phyloP scores from a whole-genome alignment of 1,140 invertebrate species.

The Phthorimaea operculella region DNA sequence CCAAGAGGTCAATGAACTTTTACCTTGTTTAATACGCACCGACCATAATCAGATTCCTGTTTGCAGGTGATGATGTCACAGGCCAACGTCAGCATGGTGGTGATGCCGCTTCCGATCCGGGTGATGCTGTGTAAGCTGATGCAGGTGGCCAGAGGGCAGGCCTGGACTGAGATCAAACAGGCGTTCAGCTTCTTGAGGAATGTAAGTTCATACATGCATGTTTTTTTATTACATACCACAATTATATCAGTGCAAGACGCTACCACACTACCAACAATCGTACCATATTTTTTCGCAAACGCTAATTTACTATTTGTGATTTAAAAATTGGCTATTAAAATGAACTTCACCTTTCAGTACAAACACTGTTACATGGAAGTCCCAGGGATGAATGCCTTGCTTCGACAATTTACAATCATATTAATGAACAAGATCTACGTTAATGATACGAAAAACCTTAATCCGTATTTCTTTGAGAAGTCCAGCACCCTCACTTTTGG shows the following conservation, averaged over 20 bases:
- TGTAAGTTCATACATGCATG: conserved; percentile 10
- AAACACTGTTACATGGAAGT: not conserved
- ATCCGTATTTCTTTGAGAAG: conserved; percentile 16
- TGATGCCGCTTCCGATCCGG: conserved; percentile 24
- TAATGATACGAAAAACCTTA: conserved; percentile 27
- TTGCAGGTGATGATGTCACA: not conserved
- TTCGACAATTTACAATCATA: conserved; percentile 17
- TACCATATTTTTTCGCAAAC: too few relatives aligned
- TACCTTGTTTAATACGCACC: too few relatives aligned
- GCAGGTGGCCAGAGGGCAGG: conserved; percentile 16
- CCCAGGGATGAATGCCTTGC: not conserved
- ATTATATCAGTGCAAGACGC: conserved; percentile 21
- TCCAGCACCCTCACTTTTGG: conserved; percentile 15
- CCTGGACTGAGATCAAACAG: conserved; percentile 25
- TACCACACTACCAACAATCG: conserved; percentile 18
- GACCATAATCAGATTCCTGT: too few relatives aligned
- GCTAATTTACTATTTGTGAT: too few relatives aligned
- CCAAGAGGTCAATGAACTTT: too few relatives aligned
- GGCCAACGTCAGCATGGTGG: conserved; percentile 18
- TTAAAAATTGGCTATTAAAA: too few relatives aligned
- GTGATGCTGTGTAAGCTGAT: conserved; percentile 32
- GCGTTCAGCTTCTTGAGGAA: conserved; percentile 18
- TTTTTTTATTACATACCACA: not conserved
- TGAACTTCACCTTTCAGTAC: not conserved
- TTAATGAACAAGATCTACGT: conserved; percentile 32